Percentiles rank a stretch among this genome's conserved stretches.
Evolutionary conservation across 2,797 vertebrate genomes (phyloP).

Genomic region (Chelon labrosus): DNA sequence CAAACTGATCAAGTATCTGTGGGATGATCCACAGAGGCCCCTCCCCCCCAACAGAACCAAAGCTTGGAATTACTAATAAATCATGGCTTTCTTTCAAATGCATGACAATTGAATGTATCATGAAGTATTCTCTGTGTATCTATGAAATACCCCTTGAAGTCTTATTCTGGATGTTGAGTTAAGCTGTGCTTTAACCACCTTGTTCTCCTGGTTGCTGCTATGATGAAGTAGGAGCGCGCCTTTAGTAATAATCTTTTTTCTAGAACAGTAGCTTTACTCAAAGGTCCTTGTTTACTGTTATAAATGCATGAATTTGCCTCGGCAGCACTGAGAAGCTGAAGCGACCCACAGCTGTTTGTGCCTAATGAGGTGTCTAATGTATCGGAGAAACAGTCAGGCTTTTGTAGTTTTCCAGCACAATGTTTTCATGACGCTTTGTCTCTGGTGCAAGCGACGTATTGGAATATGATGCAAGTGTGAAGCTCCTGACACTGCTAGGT

Average conservation of each 20-base stretch:
- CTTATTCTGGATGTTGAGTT: too few species aligned
- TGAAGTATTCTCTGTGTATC: too few species aligned
- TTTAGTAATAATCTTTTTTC: slow-evolving; percentile 31
- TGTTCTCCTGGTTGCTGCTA: slow-evolving; percentile 23
- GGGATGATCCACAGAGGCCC: too few species aligned
- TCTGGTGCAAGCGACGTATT: not conserved
- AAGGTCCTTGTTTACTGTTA: slow-evolving; percentile 59
- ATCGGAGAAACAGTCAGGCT: slow-evolving; percentile 47
- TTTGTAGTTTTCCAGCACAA: slow-evolving; percentile 23
- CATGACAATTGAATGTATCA: too few species aligned
- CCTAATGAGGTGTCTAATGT: slow-evolving; percentile 73
- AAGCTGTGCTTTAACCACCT: not conserved
- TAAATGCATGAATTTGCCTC: slow-evolving; percentile 57
- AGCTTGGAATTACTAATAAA: too few species aligned
- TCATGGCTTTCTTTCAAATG: too few species aligned
- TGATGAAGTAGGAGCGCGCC: slow-evolving; percentile 37
- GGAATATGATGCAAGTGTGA: not conserved
- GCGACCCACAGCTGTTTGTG: slow-evolving; percentile 66
- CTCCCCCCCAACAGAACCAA: too few species aligned
- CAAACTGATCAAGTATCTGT: too few species aligned
- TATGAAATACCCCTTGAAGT: too few species aligned
- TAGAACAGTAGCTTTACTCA: slow-evolving; percentile 35
- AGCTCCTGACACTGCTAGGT: not conserved
- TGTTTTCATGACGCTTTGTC: slow-evolving; percentile 35
- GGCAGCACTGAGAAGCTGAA: slow-evolving; percentile 24